Evolutionary conservation across 1,140 invertebrate species (phyloP).

Genomic region (silkworm (Bombyx mori)): ASM3026992v2 NC_085117.1:1612501-1613000

Average conservation of each 20-base stretch:
- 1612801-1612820: slow-evolving; percentile 60
- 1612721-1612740: slow-evolving; percentile 42
- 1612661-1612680: slow-evolving; percentile 25
- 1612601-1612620: slow-evolving; percentile 29
- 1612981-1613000: slow-evolving; percentile 54
- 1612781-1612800: slow-evolving; percentile 68
- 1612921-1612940: slow-evolving; percentile 38
- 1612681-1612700: slow-evolving; percentile 24
- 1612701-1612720: slow-evolving; percentile 27
- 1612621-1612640: slow-evolving; percentile 48
- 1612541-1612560: background rate
- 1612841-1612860: slow-evolving; percentile 63
- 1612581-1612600: slow-evolving; percentile 10
- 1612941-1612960: slow-evolving; percentile 28
- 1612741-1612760: slow-evolving; percentile 61
- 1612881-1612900: slow-evolving; percentile 34
- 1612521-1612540: background rate
- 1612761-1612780: slow-evolving; percentile 65
- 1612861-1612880: slow-evolving; percentile 67
- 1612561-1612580: slow-evolving; percentile 8
- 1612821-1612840: slow-evolving; percentile 47
- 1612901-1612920: slow-evolving; percentile 15
- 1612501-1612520: too few species aligned
- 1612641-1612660: slow-evolving; percentile 43
- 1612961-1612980: slow-evolving; percentile 55